Conservation (phyloP, 2,888 invertebrate genomes). For the Cephus spinipes region DNA sequence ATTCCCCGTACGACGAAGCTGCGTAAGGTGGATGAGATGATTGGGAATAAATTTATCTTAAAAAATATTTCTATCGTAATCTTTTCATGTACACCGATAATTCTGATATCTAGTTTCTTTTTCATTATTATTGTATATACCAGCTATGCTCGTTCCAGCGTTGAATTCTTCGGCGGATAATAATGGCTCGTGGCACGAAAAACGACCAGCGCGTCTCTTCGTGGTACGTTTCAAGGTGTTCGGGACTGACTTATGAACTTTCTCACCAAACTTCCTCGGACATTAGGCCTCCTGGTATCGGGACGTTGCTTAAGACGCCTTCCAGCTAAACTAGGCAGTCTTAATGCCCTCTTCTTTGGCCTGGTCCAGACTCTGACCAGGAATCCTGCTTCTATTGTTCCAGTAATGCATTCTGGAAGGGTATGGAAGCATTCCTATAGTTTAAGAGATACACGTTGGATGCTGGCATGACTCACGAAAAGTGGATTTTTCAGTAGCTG, state of each 20-base stretch:
- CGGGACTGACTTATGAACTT: constrained; percentile 29
- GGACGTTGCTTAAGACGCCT: constrained; percentile 35
- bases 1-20: background rate
- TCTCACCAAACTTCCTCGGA: constrained; percentile 29
- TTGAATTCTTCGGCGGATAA: background rate
- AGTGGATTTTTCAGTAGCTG: background rate
- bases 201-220: constrained; percentile 4
- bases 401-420: background rate
- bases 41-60: background rate
- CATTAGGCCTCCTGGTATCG: constrained; percentile 16
- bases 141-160: background rate
- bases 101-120: background rate
- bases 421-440: background rate
- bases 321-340: constrained; percentile 29
- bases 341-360: constrained; percentile 17
- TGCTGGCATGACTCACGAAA: background rate
- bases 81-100: background rate
- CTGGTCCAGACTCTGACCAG: background rate
- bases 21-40: background rate
- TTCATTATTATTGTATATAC: background rate
- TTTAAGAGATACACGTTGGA: background rate
- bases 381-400: background rate
- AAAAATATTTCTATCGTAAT: background rate
- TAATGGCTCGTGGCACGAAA: constrained; percentile 2
- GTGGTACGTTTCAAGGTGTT: constrained; percentile 5